These are phyloP conservation scores for Thysanoteuthis rhombus DNA, from an alignment of 2,888 invertebrate genomes.

Conservation along the genomic window DNA sequence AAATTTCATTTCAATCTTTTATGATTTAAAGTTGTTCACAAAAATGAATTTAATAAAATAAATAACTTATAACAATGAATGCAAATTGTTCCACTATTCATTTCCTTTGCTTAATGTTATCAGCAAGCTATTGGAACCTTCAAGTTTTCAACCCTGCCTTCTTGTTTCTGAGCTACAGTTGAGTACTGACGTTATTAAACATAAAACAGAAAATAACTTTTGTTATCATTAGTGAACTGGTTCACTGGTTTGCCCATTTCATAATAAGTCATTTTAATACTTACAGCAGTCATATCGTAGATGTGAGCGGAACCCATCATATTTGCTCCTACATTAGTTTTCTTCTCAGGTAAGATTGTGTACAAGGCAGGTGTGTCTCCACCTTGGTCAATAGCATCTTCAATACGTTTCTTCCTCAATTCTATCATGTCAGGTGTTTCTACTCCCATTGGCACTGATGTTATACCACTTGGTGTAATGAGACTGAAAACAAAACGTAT, in stretches of 20 bases:
- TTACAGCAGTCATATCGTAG: slow-evolving; percentile 85
- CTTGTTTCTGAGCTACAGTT: neutral
- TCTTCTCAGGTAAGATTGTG: slow-evolving; percentile 94
- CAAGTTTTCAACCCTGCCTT: too few relatives aligned
- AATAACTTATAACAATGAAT: too few relatives aligned
- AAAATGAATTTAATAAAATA: too few relatives aligned
- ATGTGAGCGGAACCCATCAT: slow-evolving; percentile 97
- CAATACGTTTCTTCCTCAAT: slow-evolving; percentile 93
- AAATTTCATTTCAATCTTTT: too few relatives aligned
- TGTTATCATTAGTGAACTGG: neutral
- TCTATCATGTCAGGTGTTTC: slow-evolving; percentile 99
- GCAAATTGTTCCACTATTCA: too few relatives aligned
- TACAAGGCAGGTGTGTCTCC: slow-evolving; percentile 95
- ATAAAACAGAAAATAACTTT: too few relatives aligned
- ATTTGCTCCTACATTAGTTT: slow-evolving; percentile 78
- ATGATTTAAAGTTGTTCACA: too few relatives aligned
- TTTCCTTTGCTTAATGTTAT: too few relatives aligned
- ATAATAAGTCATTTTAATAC: slow-evolving; percentile 35
- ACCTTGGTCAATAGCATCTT: slow-evolving; percentile 93
- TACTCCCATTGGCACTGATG: slow-evolving; percentile 89
- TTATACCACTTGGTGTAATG: slow-evolving; percentile 93
- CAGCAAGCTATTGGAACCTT: too few relatives aligned
- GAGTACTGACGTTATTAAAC: neutral
- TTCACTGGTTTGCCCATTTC: neutral
- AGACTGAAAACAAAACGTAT: slow-evolving; percentile 66